A percentile compares a stretch with the other conserved stretches of the same genome.
These are phyloP conservation scores for Perca fluviatilis DNA, from an alignment of 2,113 vertebrate species.

Conservation along the genomic window DNA sequence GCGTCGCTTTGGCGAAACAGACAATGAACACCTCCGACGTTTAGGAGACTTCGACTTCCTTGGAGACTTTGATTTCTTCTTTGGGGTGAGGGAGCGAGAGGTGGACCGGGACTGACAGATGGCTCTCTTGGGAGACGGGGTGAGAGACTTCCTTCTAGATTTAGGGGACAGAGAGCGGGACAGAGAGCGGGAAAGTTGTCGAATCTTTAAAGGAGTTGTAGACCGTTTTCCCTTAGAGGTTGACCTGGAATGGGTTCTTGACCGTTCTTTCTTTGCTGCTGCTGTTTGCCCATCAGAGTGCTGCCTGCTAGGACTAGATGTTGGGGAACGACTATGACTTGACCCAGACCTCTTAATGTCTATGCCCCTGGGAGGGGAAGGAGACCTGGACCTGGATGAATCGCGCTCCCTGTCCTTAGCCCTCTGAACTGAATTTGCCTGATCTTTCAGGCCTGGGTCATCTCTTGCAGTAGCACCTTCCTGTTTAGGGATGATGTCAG, in stretches of 20 bases:
- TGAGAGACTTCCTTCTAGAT: constrained; percentile 63
- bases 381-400: constrained; percentile 68
- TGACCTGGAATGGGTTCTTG: constrained; percentile 65
- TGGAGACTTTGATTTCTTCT: constrained; percentile 76
- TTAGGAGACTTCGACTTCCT: constrained; percentile 81
- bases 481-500: constrained; percentile 85
- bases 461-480: constrained; percentile 78
- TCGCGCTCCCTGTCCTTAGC: constrained; percentile 83
- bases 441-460: constrained; percentile 70
- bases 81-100: constrained; percentile 74
- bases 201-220: constrained; percentile 60
- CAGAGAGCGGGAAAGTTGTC: constrained; percentile 60
- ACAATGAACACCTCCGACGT: constrained; percentile 56
- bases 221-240: constrained; percentile 62
- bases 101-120: constrained; percentile 59
- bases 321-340: constrained; percentile 74
- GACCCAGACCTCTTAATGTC: constrained; percentile 67
- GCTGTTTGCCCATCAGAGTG: constrained; percentile 34
- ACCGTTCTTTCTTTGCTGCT: constrained; percentile 41
- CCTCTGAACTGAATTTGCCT: constrained; percentile 75
- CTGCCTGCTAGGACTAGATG: constrained; percentile 50
- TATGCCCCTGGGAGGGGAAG: constrained; percentile 54
- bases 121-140: constrained; percentile 55
- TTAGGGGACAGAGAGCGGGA: constrained; percentile 71
- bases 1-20: constrained; percentile 71